Conservation (phyloP, 92 coral and sea anemone genomes). For the Parazoanthus swiftii region DNA sequence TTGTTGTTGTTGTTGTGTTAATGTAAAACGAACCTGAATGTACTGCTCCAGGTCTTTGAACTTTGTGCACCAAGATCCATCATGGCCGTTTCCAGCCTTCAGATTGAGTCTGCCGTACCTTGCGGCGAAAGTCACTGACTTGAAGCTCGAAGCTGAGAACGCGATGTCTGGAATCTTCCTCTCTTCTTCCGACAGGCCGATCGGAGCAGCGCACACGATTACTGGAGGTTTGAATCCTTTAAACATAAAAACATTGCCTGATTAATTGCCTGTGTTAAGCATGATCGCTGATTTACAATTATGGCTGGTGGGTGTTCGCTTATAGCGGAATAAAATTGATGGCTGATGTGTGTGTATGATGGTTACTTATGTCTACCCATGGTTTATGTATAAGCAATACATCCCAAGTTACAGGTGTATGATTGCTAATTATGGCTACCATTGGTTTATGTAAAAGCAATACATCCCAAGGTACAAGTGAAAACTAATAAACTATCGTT, state of each 20-base stretch:
- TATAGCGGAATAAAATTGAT: no score
- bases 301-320: no score
- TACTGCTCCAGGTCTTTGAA: slow-evolving; percentile 32
- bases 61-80: slow-evolving; percentile 38
- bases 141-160: slow-evolving; percentile 31
- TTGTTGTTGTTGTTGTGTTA: no score
- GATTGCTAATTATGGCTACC: no score
- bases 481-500: no score
- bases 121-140: slow-evolving; percentile 3
- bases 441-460: no score
- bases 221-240: slow-evolving; percentile 20
- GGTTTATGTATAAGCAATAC: no score
- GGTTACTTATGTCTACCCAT: no score
- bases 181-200: slow-evolving; percentile 16
- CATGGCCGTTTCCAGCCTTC: slow-evolving; percentile 21
- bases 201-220: slow-evolving; percentile 27
- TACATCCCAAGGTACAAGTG: no score
- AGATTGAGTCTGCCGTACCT: slow-evolving; percentile 31
- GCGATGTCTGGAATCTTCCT: slow-evolving; percentile 32
- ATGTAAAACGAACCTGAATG: slow-evolving; percentile 19
- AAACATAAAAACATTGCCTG: background rate
- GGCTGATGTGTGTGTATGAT: no score
- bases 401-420: no score
- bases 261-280: background rate
- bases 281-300: no score